phyloP scores from a whole-genome alignment of 2,797 vertebrate species.

The Cossypha caffra region DNA sequence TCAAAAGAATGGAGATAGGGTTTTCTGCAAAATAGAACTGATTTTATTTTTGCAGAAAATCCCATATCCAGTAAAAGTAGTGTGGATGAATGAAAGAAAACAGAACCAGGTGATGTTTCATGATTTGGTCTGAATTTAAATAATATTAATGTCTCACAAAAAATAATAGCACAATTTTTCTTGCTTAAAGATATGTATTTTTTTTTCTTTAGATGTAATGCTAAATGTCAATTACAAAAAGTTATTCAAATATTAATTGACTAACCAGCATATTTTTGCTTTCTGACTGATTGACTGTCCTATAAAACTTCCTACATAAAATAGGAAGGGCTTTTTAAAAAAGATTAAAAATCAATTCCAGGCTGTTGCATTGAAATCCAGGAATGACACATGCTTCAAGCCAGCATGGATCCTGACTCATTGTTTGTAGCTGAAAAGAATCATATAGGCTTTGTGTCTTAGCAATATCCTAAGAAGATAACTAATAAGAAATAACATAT shows the following conservation, averaged over 20 bases:
- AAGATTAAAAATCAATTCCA: background rate
- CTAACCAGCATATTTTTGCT: background rate
- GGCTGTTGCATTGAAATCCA: background rate
- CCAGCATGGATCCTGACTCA: background rate
- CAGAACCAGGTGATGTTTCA: background rate
- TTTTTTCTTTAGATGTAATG: background rate
- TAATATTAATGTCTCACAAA: background rate
- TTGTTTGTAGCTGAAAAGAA: slow-evolving; percentile 42
- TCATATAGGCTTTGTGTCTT: slow-evolving; percentile 21
- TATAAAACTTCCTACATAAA: background rate
- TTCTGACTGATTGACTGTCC: background rate
- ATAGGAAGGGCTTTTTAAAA: background rate
- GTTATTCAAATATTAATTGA: background rate
- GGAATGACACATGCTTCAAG: background rate
- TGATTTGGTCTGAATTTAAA: background rate
- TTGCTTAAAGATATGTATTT: background rate
- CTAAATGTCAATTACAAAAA: background rate
- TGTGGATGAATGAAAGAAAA: background rate
- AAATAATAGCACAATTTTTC: background rate
- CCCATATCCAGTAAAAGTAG: background rate
- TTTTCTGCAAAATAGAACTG: background rate
- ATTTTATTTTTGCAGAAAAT: background rate
- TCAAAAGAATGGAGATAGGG: background rate
- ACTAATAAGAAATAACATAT: slow-evolving; percentile 12
- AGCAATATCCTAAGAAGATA: background rate